These are phyloP conservation scores for Drosophila mimetica DNA, from an alignment of 2,888 invertebrate species.

Conservation along the genomic window DNA sequence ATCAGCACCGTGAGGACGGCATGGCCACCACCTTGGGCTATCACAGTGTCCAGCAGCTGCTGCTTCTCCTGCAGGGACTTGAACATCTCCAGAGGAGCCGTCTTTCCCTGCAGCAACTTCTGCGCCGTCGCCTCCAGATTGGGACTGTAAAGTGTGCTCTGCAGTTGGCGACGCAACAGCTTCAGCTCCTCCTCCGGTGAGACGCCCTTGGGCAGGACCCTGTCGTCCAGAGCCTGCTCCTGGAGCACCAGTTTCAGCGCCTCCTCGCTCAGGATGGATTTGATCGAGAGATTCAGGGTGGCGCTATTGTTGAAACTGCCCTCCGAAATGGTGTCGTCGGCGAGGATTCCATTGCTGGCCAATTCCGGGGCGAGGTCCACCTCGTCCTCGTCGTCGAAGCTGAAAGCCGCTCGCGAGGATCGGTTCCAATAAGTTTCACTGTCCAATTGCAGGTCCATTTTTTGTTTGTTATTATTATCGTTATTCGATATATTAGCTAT, in stretches of 20 bases:
- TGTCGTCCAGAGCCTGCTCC: slow-evolving; percentile 80
- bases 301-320: slow-evolving; percentile 82
- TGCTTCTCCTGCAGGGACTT: slow-evolving; percentile 89
- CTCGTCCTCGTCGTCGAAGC: slow-evolving; percentile 92
- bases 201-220: slow-evolving; percentile 80
- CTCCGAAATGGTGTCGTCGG: slow-evolving; percentile 83
- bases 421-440: slow-evolving; percentile 92
- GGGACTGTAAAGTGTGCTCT: slow-evolving; percentile 80
- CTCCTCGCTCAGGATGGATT: slow-evolving; percentile 81
- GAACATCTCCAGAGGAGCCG: slow-evolving; percentile 85
- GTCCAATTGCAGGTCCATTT: slow-evolving; percentile 83
- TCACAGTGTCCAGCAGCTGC: slow-evolving; percentile 89
- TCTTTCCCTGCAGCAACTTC: slow-evolving; percentile 85
- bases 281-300: slow-evolving; percentile 80
- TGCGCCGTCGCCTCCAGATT: slow-evolving; percentile 77
- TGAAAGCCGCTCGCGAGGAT: slow-evolving; percentile 89
- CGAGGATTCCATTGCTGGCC: slow-evolving; percentile 67
- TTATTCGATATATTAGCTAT: too few relatives aligned
- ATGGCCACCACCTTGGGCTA: slow-evolving; percentile 91
- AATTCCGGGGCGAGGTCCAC: slow-evolving; percentile 41
- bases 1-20: slow-evolving; percentile 88
- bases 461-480: too few relatives aligned
- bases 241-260: slow-evolving; percentile 78
- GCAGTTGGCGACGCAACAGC: slow-evolving; percentile 80
- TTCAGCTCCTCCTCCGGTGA: slow-evolving; percentile 84